phyloP scores from a whole-genome alignment of 2,113 vertebrate genomes.

The Apaloderma vittatum region DNA sequence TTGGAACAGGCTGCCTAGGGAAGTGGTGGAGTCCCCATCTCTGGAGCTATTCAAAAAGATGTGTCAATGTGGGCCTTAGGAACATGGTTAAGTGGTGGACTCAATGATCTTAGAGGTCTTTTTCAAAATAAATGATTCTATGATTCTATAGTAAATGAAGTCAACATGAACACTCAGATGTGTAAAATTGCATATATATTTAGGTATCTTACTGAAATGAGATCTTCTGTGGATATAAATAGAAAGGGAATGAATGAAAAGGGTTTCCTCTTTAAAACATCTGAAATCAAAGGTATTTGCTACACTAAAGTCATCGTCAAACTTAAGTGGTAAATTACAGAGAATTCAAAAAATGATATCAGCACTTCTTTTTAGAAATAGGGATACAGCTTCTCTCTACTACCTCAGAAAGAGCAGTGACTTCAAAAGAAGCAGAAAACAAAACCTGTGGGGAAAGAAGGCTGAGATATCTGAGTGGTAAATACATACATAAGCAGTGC shows the following conservation, averaged over 20 bases:
- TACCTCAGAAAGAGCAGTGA: background rate
- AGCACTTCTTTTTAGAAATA: background rate
- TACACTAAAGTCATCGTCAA: background rate
- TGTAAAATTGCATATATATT: background rate
- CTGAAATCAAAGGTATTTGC: background rate
- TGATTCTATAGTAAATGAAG: background rate
- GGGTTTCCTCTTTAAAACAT: background rate
- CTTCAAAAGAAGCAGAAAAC: background rate
- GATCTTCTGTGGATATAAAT: background rate
- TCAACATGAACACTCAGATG: background rate
- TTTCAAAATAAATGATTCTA: too few species aligned
- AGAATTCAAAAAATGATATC: background rate
- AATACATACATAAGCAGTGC: constrained; percentile 41
- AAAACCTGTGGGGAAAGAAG: background rate
- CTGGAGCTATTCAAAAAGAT: too few species aligned
- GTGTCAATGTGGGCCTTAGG: too few species aligned
- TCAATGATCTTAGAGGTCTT: too few species aligned
- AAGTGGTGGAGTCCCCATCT: too few species aligned
- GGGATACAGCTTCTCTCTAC: background rate
- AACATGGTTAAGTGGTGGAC: too few species aligned
- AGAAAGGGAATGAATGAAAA: background rate
- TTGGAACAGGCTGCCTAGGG: too few species aligned
- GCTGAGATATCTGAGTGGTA: background rate
- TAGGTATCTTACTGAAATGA: background rate
- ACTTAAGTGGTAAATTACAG: background rate